Evolutionary conservation across 2,797 vertebrate species (phyloP).

Genomic region (Sciurus vulgaris): DNA sequence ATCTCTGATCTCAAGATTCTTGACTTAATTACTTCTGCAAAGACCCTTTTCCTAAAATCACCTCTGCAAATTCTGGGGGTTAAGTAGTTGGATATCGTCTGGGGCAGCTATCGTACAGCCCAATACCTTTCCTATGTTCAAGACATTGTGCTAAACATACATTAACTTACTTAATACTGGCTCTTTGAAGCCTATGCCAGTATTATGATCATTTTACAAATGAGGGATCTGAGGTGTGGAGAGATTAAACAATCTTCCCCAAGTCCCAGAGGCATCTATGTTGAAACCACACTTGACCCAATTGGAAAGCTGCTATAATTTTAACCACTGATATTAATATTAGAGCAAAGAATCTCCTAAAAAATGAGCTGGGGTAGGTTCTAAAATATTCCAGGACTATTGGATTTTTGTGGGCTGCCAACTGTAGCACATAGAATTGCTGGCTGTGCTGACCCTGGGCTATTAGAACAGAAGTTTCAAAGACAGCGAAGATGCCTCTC

Average conservation of each 20-base stretch:
- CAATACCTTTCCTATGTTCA: neutral
- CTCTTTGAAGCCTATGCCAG: neutral
- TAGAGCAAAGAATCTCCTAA: neutral
- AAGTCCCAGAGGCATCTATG: too few relatives aligned
- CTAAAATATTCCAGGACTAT: neutral
- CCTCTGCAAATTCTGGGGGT: neutral
- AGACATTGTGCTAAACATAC: neutral
- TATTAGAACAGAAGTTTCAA: neutral
- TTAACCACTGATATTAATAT: neutral
- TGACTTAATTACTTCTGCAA: neutral
- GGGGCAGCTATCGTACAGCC: rapidly evolving
- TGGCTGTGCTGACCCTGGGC: neutral
- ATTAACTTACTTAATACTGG: neutral
- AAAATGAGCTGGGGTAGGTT: neutral
- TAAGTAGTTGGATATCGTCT: neutral
- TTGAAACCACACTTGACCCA: neutral
- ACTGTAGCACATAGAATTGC: rapidly evolving
- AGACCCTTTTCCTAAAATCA: neutral
- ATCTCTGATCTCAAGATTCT: neutral
- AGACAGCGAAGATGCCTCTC: neutral
- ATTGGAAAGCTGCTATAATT: neutral
- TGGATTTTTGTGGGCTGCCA: neutral
- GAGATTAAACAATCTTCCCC: neutral
- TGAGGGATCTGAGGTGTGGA: neutral
- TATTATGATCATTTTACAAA: neutral